Evolutionary conservation across 2,113 vertebrate species (phyloP).

Genomic region (Phalacrocorax carbo): DNA sequence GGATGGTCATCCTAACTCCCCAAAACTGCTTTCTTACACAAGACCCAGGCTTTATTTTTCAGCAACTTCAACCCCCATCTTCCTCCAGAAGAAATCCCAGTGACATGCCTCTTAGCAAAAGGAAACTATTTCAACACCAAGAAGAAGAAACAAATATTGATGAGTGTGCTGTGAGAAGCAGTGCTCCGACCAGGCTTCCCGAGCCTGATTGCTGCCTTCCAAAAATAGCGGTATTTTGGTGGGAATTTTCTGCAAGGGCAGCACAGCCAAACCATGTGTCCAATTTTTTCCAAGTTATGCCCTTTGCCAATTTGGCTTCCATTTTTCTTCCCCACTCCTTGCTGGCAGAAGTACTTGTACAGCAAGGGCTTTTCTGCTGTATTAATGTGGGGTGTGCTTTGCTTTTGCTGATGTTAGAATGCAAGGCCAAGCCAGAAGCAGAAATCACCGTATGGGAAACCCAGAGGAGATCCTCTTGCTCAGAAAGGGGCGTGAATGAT

Average conservation of each 20-base stretch:
- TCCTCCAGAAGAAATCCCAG: neutral
- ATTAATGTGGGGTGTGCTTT: constrained; percentile 41
- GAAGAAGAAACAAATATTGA: neutral
- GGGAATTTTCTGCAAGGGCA: constrained; percentile 64
- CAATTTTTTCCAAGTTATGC: constrained; percentile 61
- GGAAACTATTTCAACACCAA: constrained; percentile 18
- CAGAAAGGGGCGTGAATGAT: neutral
- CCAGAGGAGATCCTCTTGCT: neutral
- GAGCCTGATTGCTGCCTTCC: neutral
- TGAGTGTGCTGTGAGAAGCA: neutral
- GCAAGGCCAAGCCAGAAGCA: constrained; percentile 10
- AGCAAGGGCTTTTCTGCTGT: constrained; percentile 20
- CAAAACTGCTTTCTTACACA: neutral
- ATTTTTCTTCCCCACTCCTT: neutral
- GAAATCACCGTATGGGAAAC: neutral
- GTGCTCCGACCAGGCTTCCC: neutral
- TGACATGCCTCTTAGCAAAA: neutral
- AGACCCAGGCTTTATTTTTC: neutral
- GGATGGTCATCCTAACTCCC: neutral
- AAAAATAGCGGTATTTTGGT: constrained; percentile 36
- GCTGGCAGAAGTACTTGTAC: constrained; percentile 35
- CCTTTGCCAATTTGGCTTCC: constrained; percentile 59
- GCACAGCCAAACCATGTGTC: constrained; percentile 63
- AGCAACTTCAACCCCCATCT: neutral
- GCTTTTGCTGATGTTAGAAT: constrained; percentile 39